Evolutionary conservation across 2,113 vertebrate genomes (phyloP).

Genomic region (Gobio gobio): DNA sequence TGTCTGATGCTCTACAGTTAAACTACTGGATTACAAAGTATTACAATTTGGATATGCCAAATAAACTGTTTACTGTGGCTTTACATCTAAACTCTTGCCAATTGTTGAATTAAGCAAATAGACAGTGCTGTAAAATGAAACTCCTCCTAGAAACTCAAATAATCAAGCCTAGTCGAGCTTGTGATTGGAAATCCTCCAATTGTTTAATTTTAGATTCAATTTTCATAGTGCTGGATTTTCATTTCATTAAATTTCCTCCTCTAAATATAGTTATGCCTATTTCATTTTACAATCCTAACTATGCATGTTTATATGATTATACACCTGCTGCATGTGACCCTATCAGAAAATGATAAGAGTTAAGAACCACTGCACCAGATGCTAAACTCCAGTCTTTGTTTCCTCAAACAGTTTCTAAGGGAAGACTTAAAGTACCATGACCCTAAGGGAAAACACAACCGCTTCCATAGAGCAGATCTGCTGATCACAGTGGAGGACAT

Average conservation of each 20-base stretch:
- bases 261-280: neutral
- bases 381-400: constrained; percentile 10
- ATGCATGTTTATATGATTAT: neutral
- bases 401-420: constrained; percentile 83
- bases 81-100: neutral
- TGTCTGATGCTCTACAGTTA: neutral
- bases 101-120: neutral
- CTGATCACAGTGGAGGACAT: constrained; percentile 94
- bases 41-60: neutral
- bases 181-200: neutral
- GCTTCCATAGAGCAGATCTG: constrained; percentile 90
- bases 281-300: neutral
- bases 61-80: constrained; percentile 2
- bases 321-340: neutral
- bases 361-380: neutral
- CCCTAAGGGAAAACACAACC: constrained; percentile 88
- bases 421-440: constrained; percentile 90
- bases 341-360: neutral
- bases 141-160: neutral
- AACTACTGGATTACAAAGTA: neutral
- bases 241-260: neutral
- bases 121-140: neutral
- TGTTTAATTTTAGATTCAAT: neutral
- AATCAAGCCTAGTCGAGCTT: neutral
- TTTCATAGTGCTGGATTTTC: neutral